Evolutionary conservation across 2,888 invertebrate genomes (phyloP).

Genomic region (Coleophora deauratella): DNA sequence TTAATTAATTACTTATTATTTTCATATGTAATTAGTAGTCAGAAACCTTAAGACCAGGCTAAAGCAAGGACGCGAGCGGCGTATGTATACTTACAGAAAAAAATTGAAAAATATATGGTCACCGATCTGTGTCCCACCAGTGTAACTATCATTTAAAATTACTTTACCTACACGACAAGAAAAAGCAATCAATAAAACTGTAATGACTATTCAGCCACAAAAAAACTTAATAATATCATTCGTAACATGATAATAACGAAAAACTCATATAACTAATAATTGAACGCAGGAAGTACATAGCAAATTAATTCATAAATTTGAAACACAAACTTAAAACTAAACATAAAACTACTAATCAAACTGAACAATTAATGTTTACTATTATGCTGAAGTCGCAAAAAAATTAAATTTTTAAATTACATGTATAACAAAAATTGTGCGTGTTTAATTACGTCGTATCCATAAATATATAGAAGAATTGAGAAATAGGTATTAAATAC

Average conservation of each 20-base stretch:
- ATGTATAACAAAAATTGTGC: neutral
- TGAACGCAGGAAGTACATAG: slow-evolving; percentile 56
- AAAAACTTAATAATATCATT: slow-evolving; percentile 20
- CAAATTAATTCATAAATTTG: slow-evolving; percentile 19
- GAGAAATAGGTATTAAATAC: neutral
- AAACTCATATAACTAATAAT: slow-evolving; percentile 44
- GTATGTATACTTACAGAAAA: too few species aligned
- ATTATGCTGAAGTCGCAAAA: slow-evolving; percentile 1
- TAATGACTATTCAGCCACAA: slow-evolving; percentile 31
- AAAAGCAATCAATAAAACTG: slow-evolving; percentile 15
- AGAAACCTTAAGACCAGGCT: too few species aligned
- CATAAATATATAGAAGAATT: neutral
- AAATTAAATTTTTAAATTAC: too few species aligned
- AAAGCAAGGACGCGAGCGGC: too few species aligned
- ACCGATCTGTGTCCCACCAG: too few species aligned
- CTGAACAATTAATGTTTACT: neutral
- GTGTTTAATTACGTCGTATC: too few species aligned
- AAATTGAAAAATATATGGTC: too few species aligned
- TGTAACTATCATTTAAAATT: neutral
- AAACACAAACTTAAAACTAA: neutral
- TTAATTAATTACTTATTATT: neutral
- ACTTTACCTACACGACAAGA: slow-evolving; percentile 1
- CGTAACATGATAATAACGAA: slow-evolving; percentile 1
- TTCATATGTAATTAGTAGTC: too few species aligned
- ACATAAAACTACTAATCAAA: neutral